Evolutionary conservation across 2,113 vertebrate genomes (phyloP), one percentile per base, ranked within the genome.

Genomic region (Siniperca chuatsi): DNA sequence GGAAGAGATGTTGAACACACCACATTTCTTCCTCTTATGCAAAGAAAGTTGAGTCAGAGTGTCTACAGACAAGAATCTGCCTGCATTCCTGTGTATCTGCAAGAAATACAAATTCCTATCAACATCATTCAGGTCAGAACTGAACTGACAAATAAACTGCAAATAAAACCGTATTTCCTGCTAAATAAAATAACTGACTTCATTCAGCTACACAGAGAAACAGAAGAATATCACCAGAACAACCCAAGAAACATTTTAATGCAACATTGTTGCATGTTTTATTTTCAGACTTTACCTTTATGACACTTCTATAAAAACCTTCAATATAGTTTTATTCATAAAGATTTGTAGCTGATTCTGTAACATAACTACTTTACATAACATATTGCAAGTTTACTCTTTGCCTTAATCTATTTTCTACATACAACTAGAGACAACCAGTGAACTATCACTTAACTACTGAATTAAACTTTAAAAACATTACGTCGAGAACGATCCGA

Each of bases 1-100:
- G 68, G 79, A 81, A 87, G 73, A 18, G 11, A 54, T 40, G 18
- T 16, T 8, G 1, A 78, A 65, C 61, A 66, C 13, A 78, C 80
- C 78, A 40, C 82, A 85, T 72, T 74, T 82, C 79, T 79, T 87
- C 76, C 83, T 71, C 55, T 88, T 80, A 18, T 25, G 75, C 81
- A 79, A 84, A 70, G 33, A 83, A 37, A 55, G 75, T 77, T 76
- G 84, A 84, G 85, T 74, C 81, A 86, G n/a, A 74, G 64, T n/a
- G 74, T 87, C 86, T 78, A 75, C 33, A 1, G 67, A 76, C 33
- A 75, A 64, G 25, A 82, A 58, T 66, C 81, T 9, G 33, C 12
- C 48, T 20, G 46, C 61, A 78, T 80, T 82, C 75, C 55, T 73
- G 15, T 29, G 20, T 23, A 15, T 72, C 46, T 46, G 67, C 62